Percentiles rank a stretch among this genome's conserved stretches.
phyloP scores from a whole-genome alignment of 2,888 invertebrate genomes.

The Lamellibrachia satsuma region DNA sequence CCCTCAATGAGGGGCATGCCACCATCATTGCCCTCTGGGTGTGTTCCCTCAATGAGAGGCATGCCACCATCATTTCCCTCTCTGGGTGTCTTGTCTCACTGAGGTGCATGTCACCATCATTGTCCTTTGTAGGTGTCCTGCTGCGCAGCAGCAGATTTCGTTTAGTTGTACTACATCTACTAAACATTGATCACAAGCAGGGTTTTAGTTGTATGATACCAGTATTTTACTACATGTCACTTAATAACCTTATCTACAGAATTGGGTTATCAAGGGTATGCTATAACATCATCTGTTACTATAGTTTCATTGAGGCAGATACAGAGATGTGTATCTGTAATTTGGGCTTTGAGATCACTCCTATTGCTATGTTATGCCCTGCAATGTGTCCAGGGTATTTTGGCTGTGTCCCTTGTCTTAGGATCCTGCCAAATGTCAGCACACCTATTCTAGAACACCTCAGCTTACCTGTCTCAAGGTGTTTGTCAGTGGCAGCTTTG shows the following conservation, averaged over 20 bases:
- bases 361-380: neutral
- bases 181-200: neutral
- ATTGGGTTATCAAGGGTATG: neutral
- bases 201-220: neutral
- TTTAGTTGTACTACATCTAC: neutral
- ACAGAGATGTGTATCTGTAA: neutral
- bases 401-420: neutral
- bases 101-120: too few species aligned
- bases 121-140: too few species aligned
- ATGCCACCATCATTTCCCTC: too few species aligned
- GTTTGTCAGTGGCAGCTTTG: neutral
- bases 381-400: neutral
- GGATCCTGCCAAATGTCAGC: neutral
- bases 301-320: neutral
- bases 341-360: neutral
- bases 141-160: neutral
- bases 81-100: too few species aligned
- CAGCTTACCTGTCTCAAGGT: neutral
- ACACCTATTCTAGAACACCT: neutral
- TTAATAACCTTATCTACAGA: neutral
- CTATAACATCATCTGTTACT: neutral
- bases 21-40: too few species aligned
- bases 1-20: too few species aligned
- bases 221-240: neutral
- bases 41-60: too few species aligned